These are phyloP conservation scores for Lasiurus cinereus DNA, from an alignment of 2,113 vertebrate species.

Conservation along the genomic window DNA sequence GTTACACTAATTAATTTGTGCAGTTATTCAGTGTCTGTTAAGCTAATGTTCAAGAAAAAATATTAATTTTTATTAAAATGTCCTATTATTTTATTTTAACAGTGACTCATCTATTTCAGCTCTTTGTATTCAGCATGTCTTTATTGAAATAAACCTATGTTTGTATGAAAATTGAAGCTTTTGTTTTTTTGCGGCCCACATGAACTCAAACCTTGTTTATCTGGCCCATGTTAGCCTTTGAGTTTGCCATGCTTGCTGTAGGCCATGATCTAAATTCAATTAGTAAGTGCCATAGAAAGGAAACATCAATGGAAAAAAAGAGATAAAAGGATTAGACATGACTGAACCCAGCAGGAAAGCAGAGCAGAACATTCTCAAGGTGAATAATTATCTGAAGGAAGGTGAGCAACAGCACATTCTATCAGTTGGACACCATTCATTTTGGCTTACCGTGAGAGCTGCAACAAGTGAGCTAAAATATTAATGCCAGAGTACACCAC, in stretches of 20 bases:
- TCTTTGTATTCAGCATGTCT: too few species aligned
- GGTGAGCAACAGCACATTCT: background rate
- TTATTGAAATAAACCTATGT: too few species aligned
- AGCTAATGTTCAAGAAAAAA: too few species aligned
- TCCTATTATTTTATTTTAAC: too few species aligned
- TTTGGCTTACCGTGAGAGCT: slow-evolving; percentile 16
- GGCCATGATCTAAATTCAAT: slow-evolving; percentile 61
- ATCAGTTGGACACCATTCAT: background rate
- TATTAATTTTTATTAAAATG: too few species aligned
- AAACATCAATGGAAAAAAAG: slow-evolving; percentile 60
- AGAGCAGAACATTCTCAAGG: background rate
- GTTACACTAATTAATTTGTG: too few species aligned
- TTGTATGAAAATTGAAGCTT: too few species aligned
- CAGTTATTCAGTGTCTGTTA: too few species aligned
- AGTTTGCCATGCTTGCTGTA: background rate
- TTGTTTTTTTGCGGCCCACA: too few species aligned
- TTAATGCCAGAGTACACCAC: background rate
- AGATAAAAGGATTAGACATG: slow-evolving; percentile 66
- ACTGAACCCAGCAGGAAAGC: slow-evolving; percentile 55
- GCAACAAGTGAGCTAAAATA: slow-evolving; percentile 51
- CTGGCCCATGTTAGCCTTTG: too few species aligned
- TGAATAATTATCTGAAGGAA: slow-evolving; percentile 64
- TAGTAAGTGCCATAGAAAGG: slow-evolving; percentile 40
- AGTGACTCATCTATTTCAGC: too few species aligned
- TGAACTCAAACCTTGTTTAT: too few species aligned